Percentiles rank a stretch among this genome's conserved stretches.
phyloP scores from a whole-genome alignment of 2,888 invertebrate species.

The Trilocha varians region DNA sequence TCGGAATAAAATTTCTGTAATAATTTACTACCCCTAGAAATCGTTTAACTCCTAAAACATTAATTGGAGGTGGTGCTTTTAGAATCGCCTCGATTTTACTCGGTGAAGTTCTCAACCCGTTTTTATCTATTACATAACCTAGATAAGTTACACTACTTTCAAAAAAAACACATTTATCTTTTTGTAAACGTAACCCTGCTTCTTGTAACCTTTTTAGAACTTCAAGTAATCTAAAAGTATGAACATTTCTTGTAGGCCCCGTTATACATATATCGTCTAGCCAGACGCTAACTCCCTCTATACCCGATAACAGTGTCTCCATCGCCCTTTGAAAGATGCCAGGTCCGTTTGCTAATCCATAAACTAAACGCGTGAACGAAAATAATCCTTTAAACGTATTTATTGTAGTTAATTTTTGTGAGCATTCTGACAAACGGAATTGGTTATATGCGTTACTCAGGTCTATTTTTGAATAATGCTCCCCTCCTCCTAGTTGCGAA shows the following conservation, averaged over 20 bases:
- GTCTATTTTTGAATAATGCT: slow-evolving; percentile 13
- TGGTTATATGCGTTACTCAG: slow-evolving; percentile 18
- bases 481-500: slow-evolving; percentile 14
- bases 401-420: slow-evolving; percentile 17
- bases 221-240: slow-evolving; percentile 8
- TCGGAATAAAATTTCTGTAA: slow-evolving; percentile 20
- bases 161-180: slow-evolving; percentile 4
- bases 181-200: slow-evolving; percentile 11
- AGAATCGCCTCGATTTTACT: slow-evolving; percentile 19
- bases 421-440: slow-evolving; percentile 8
- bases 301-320: slow-evolving; percentile 16
- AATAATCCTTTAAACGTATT: slow-evolving; percentile 23
- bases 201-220: slow-evolving; percentile 12
- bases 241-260: slow-evolving; percentile 4
- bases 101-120: slow-evolving; percentile 4
- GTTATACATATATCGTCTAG: slow-evolving; percentile 21
- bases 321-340: slow-evolving; percentile 33
- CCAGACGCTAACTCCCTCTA: slow-evolving; percentile 18
- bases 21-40: slow-evolving; percentile 22
- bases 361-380: slow-evolving; percentile 21
- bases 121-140: slow-evolving; percentile 9
- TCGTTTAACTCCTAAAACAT: slow-evolving; percentile 13
- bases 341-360: slow-evolving; percentile 25
- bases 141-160: slow-evolving; percentile 5
- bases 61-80: slow-evolving; percentile 13